Evolutionary conservation across 35 echinoderm and acorn worm species (phyloP).

Genomic region (Heliocidaris tuberculata): DNA sequence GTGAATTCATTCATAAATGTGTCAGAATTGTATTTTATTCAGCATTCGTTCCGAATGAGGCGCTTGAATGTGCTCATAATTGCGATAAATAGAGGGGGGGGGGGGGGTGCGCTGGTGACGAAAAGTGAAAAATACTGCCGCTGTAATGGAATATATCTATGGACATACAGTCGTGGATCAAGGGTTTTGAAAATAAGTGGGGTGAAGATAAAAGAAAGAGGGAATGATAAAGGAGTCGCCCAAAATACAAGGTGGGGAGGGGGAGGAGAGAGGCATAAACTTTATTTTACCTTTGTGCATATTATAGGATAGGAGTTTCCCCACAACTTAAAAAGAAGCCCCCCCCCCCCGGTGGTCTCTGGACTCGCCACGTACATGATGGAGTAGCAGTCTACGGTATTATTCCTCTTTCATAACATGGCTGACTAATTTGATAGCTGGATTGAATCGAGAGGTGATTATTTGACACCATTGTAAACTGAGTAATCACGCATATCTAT

Average conservation of each 20-base stretch:
- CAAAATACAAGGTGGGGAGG: neutral
- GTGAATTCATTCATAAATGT: neutral
- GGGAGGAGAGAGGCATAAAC: too few species aligned
- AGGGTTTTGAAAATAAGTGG: neutral
- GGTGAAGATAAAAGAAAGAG: neutral
- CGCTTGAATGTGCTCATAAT: neutral
- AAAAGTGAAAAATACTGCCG: neutral
- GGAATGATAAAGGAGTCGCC: neutral
- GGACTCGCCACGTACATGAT: too few species aligned
- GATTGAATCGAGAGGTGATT: too few species aligned
- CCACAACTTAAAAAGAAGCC: too few species aligned
- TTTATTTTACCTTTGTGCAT: too few species aligned
- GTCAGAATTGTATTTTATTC: neutral
- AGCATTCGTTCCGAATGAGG: neutral
- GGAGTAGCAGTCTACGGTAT: too few species aligned
- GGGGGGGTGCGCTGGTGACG: neutral
- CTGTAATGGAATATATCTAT: neutral
- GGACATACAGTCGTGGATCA: neutral
- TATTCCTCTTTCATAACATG: too few species aligned
- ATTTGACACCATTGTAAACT: too few species aligned
- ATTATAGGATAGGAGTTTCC: too few species aligned
- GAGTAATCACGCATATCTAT: too few species aligned
- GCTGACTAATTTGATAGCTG: too few species aligned
- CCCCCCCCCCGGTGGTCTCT: too few species aligned
- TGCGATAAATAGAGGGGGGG: neutral